Evolutionary conservation across 2,797 vertebrate species (phyloP).

Genomic region (Acropternis orthonyx): DNA sequence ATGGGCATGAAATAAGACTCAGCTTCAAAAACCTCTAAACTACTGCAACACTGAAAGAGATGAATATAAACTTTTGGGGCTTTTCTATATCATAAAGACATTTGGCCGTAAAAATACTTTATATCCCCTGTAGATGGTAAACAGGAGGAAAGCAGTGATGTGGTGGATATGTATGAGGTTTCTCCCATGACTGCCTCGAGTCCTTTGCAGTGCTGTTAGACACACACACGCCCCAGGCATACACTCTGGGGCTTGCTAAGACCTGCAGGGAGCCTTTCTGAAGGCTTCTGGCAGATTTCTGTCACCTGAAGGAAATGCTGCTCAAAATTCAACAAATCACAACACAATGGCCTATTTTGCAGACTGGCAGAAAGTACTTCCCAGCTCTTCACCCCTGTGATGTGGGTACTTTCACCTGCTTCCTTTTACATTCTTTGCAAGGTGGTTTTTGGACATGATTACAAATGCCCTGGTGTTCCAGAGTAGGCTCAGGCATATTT

Average conservation of each 20-base stretch:
- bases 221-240: background rate
- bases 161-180: background rate
- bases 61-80: background rate
- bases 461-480: background rate
- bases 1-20: background rate
- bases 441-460: background rate
- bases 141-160: background rate
- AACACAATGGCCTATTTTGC: background rate
- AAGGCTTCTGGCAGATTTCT: background rate
- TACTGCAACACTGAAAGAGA: background rate
- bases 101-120: background rate
- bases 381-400: background rate
- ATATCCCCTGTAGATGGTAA: background rate
- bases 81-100: background rate
- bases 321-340: background rate
- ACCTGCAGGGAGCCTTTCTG: background rate
- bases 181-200: background rate
- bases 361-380: background rate
- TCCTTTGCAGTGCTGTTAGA: background rate
- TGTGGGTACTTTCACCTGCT: background rate
- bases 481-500: background rate
- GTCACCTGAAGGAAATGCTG: background rate
- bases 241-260: background rate
- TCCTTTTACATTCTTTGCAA: background rate
- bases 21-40: slow-evolving; percentile 20